Base-by-base conservation (phyloP, 2,888 invertebrate species). In the Mechanitis mazaeus region DNA sequence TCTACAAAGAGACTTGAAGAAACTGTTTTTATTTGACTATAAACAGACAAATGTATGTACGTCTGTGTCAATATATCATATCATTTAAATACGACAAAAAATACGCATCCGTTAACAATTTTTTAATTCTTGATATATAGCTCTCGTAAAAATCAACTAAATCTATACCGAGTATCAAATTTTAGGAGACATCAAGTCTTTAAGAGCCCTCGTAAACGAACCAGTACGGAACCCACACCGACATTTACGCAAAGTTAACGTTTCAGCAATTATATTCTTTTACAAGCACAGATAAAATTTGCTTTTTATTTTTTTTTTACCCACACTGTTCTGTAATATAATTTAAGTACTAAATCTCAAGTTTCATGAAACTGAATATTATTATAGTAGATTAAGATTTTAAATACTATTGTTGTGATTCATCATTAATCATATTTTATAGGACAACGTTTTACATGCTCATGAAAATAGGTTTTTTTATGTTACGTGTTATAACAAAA, bases 21-120 rank as follows among this genome's bases (percentile, higher is more conserved):
- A 53, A 59, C 33, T 56, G 54, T 59, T 54, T 63, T 64, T 64
- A 47, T 61, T 64, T 57, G 31, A 50, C 31, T 31, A 31, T 31
- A 50, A 50, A 31, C 9, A 42, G 3, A 42, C 42, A 42, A 9
- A 11, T 9, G 11, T 42, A 42, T 42, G 42, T 42, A 9, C 9
- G 42, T 42, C 9, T 9, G 5, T 42, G 9, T 9, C 6, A 42
- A 42, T 42, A 9, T 9, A 42, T n/a, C 9, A 50, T 50, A 11
- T 31, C 20, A 7, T 28, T 50, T 4, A 2, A 28, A 11, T 7
- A 5, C 4, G 20, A 20, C 7, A n/a, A 47, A n/a, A 5, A 20
- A 6, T 20, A 28, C n/a, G 3, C 3, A 20, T 20, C 20, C n/a
- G 5, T 47, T 28, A 47, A 47, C 4, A 47, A 20, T 20, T 20